Percentiles rank a stretch among this genome's conserved stretches.
phyloP scores from a whole-genome alignment of 2,888 invertebrate species.

The Limnephilus rhombicus region DNA sequence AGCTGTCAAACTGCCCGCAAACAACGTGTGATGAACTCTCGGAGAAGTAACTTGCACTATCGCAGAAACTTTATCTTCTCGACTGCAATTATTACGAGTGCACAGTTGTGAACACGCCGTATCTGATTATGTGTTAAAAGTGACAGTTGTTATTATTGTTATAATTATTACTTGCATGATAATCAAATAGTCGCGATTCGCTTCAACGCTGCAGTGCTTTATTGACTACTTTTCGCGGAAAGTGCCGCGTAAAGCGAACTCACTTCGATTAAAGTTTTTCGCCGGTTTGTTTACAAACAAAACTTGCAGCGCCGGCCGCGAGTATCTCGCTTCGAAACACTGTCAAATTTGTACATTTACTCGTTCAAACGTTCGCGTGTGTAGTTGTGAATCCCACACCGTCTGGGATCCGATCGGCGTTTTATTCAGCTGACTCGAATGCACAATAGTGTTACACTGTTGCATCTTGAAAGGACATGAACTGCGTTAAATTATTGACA shows the following conservation, averaged over 20 bases:
- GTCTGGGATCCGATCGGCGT: neutral
- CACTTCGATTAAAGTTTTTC: neutral
- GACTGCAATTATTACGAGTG: neutral
- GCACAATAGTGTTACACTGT: neutral
- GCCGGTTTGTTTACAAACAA: constrained; percentile 27
- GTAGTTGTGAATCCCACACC: constrained; percentile 5
- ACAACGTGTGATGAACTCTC: constrained; percentile 22
- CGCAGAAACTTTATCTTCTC: neutral
- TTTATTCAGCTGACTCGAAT: neutral
- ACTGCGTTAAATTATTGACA: neutral
- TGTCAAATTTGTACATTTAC: constrained; percentile 52
- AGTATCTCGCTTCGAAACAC: constrained; percentile 26
- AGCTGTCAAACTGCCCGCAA: constrained; percentile 21
- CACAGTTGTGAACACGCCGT: neutral
- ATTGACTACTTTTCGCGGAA: neutral
- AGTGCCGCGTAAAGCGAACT: neutral
- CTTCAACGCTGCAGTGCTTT: neutral
- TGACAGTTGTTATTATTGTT: neutral
- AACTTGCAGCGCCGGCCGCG: constrained; percentile 28
- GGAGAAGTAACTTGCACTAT: neutral
- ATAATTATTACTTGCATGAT: neutral
- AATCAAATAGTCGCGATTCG: neutral
- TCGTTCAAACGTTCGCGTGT: constrained; percentile 8
- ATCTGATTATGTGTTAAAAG: neutral
- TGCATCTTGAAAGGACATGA: neutral